phyloP scores from a whole-genome alignment of 2,888 invertebrate species.

The Rhagium mordax region DNA sequence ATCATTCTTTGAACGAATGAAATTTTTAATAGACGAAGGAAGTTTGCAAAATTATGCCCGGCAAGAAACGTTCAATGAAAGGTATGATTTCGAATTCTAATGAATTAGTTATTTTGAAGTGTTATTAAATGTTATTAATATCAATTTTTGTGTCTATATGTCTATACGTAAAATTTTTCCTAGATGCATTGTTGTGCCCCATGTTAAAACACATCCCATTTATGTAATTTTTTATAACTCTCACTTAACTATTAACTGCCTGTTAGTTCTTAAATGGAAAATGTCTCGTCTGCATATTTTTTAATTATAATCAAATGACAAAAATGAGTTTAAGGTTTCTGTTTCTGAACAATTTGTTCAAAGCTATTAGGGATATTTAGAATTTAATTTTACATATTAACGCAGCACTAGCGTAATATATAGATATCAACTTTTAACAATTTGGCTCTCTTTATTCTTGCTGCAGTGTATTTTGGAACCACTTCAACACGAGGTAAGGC shows the following conservation, averaged over 20 bases:
- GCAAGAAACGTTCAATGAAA: conserved; percentile 96
- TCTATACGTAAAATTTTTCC: conserved; percentile 61
- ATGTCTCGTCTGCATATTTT: neutral
- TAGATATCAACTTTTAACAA: conserved; percentile 49
- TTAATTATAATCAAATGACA: neutral
- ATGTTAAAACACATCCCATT: conserved; percentile 75
- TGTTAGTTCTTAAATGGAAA: conserved; percentile 38
- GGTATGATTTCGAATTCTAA: conserved; percentile 75
- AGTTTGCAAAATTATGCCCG: conserved; percentile 98
- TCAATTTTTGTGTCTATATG: conserved; percentile 57
- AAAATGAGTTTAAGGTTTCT: neutral
- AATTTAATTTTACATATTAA: conserved; percentile 1
- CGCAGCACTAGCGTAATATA: conserved; percentile 6
- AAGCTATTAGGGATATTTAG: neutral
- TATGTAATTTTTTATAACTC: conserved; percentile 61
- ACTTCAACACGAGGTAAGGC: conserved; percentile 99
- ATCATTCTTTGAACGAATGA: conserved; percentile 98
- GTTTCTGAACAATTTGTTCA: neutral
- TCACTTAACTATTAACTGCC: conserved; percentile 53
- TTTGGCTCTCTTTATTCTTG: conserved; percentile 72
- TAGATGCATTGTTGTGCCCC: conserved; percentile 87
- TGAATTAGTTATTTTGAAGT: neutral
- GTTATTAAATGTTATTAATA: conserved; percentile 35
- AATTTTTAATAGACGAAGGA: conserved; percentile 98
- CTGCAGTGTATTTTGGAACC: conserved; percentile 99